Evolutionary conservation across 2,888 invertebrate species (phyloP), one percentile per base, ranked within the genome.

Genomic region (Papilio demoleus): DNA sequence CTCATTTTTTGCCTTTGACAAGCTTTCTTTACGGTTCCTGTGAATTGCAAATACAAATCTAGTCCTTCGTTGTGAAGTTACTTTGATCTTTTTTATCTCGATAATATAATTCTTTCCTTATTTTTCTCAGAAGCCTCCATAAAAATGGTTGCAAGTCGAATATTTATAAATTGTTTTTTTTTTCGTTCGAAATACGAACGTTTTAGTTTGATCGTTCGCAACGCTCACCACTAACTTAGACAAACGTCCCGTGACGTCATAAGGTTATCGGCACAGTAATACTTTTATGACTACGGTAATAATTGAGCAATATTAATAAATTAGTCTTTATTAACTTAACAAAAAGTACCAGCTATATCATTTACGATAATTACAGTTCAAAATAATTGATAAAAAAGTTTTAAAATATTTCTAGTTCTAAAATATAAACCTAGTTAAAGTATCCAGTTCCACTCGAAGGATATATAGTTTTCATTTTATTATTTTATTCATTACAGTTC

Each of bases 31-130:
- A 53, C 24, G 64, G 24, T 40, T 64, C 24, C 64, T 40, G 38
- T 64, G 53, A 64, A 64, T 64, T 64, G 64, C 64, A 53, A 64
- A 64, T 64, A 53, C 5, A 64, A 63, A 50, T 50, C 63, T 62
- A 47, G 36, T 50, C 24, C 50, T 50, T 22, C 47, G 62, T 34
- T 36, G 17, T 36, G 27, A 24, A 24, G 36, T 24, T 31, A 22
- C 63, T 63, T 63, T 63, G 63, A 63, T 50, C 34, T 36, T 50
- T 36, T 36, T 50, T 50, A 8, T 2, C 14, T 9, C 50, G 14
- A 24, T 50, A 50, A 50, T 24, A 24, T 50, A 24, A 53, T 53
- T 53, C 5, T 53, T 53, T 27, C 27, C n/a, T 53, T 53, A 27
- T 53, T 24, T 53, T 27, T 53, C 24, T 27, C n/a, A 53, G 14